phyloP scores from a whole-genome alignment of 2,888 invertebrate genomes.

The Leistus spinibarbis region DNA sequence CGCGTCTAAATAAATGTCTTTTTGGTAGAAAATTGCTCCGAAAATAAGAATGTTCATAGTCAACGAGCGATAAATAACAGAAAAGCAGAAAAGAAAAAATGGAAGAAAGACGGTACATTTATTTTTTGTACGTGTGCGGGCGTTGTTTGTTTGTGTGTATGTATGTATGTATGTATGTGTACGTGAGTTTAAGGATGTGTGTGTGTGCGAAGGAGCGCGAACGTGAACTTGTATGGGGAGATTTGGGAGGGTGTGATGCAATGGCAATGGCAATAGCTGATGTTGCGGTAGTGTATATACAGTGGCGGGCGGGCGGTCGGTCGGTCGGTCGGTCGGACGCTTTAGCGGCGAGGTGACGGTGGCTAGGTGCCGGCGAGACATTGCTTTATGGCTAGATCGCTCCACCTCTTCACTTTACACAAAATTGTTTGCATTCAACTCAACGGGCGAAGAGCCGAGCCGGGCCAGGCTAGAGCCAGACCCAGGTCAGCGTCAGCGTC shows the following conservation, averaged over 20 bases:
- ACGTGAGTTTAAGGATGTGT: background rate
- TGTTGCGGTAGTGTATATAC: conserved; percentile 16
- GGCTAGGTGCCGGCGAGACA: conserved; percentile 31
- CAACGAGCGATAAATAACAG: conserved; percentile 43
- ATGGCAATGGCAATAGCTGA: conserved; percentile 8
- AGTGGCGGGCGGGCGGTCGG: background rate
- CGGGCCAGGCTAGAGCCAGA: background rate
- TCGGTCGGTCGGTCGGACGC: background rate
- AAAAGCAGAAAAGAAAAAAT: conserved; percentile 19
- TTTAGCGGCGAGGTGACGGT: background rate
- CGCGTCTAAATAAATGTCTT: conserved; percentile 37
- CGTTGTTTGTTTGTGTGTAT: background rate
- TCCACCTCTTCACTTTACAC: conserved; percentile 39
- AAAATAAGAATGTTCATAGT: conserved; percentile 42
- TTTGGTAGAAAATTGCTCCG: conserved; percentile 34
- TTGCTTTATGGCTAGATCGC: conserved; percentile 38
- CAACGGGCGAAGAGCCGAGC: conserved; percentile 20
- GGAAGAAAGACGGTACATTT: background rate
- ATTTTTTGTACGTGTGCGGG: background rate
- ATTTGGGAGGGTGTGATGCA: background rate
- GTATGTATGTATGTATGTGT: background rate
- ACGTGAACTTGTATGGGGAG: background rate
- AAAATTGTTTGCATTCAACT: conserved; percentile 38
- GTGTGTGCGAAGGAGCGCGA: background rate
- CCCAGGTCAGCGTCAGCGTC: background rate